Conservation (phyloP, 2,113 vertebrate species). For the Hipposideros armiger region DNA sequence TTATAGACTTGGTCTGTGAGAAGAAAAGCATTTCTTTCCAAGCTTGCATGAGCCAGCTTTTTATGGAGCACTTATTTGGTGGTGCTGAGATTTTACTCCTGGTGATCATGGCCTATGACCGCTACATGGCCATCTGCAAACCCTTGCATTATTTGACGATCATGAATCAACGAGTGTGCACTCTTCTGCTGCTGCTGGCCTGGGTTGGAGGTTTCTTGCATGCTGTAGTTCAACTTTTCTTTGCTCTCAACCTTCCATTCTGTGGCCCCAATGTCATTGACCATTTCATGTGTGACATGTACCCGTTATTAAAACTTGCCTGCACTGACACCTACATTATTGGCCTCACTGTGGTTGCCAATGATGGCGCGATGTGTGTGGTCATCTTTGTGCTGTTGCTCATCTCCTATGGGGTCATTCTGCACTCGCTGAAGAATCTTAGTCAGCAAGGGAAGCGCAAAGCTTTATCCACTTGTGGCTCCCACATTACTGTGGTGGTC, state of each 20-base stretch:
- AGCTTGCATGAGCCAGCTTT: slow-evolving; percentile 68
- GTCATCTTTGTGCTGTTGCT: slow-evolving; percentile 66
- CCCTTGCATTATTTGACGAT: slow-evolving; percentile 68
- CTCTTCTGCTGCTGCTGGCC: neutral
- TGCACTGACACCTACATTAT: slow-evolving; percentile 65
- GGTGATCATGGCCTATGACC: slow-evolving; percentile 72
- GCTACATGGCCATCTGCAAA: slow-evolving; percentile 66
- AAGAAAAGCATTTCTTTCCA: slow-evolving; percentile 73
- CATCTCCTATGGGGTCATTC: slow-evolving; percentile 67
- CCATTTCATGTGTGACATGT: slow-evolving; percentile 76
- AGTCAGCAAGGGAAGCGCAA: slow-evolving; percentile 66
- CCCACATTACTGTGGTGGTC: slow-evolving; percentile 69
- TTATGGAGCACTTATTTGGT: slow-evolving; percentile 70
- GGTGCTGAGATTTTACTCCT: slow-evolving; percentile 73
- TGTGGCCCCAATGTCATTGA: slow-evolving; percentile 74
- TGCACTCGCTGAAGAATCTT: slow-evolving; percentile 52
- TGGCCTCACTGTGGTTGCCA: slow-evolving; percentile 59
- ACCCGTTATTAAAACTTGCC: slow-evolving; percentile 57
- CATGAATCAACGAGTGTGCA: neutral
- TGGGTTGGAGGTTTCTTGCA: slow-evolving; percentile 57
- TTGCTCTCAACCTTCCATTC: slow-evolving; percentile 64
- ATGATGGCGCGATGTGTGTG: slow-evolving; percentile 63
- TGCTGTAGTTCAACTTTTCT: slow-evolving; percentile 27
- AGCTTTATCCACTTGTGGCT: slow-evolving; percentile 69
- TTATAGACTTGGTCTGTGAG: slow-evolving; percentile 51